These are phyloP conservation scores for Acheta domesticus DNA, from an alignment of 2,888 invertebrate species.

Conservation along the genomic window DNA sequence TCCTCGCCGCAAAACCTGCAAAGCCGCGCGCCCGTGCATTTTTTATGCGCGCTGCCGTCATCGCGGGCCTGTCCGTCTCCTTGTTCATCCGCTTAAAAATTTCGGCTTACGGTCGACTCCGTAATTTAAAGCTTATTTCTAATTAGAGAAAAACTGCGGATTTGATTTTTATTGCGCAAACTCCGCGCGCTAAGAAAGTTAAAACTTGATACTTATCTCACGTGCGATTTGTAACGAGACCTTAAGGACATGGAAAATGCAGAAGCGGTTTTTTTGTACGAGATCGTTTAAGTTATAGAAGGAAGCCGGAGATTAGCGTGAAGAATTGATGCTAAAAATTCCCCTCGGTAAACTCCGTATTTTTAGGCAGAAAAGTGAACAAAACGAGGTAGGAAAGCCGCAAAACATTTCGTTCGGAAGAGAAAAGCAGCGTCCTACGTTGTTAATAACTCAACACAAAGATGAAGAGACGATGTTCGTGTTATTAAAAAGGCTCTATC, in stretches of 20 bases:
- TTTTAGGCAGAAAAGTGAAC: background rate
- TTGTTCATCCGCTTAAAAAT: slow-evolving; percentile 7
- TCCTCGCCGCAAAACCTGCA: background rate
- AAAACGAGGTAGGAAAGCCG: background rate
- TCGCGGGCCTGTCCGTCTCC: background rate
- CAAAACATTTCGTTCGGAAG: background rate
- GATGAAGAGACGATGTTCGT: background rate
- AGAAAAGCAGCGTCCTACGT: background rate
- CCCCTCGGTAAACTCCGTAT: background rate
- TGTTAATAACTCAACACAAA: slow-evolving; percentile 8
- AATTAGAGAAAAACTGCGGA: slow-evolving; percentile 1
- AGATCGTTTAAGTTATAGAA: background rate
- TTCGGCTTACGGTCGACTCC: slow-evolving; percentile 6
- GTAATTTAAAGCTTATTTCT: slow-evolving; percentile 7
- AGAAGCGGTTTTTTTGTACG: background rate
- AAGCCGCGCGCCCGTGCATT: slow-evolving; percentile 1
- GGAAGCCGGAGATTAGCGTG: background rate
- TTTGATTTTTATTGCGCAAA: slow-evolving; percentile 5
- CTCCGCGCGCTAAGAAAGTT: background rate
- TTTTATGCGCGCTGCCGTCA: background rate
- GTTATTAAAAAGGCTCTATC: background rate
- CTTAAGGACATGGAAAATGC: background rate
- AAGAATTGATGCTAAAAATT: background rate
- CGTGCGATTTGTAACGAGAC: background rate
- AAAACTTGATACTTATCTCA: background rate